Evolutionary conservation across 2,113 vertebrate genomes (phyloP).

Genomic region (Thalassarche chlororhynchos): DNA sequence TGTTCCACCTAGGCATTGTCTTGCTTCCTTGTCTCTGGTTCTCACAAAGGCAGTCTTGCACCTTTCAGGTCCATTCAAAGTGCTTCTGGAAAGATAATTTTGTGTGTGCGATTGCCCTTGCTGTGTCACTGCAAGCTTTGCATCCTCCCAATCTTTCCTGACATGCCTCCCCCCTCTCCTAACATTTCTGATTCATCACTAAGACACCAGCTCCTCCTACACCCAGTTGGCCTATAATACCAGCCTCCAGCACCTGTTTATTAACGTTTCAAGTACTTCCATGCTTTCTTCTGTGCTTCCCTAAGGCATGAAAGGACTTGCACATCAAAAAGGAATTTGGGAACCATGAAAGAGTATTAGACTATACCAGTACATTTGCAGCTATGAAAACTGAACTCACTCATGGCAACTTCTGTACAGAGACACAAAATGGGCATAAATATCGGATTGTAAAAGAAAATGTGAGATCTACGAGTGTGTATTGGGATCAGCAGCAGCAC

Average conservation of each 20-base stretch:
- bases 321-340: slow-evolving; percentile 29
- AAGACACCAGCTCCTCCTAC: slow-evolving; percentile 2
- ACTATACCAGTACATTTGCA: background rate
- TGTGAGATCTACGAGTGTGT: background rate
- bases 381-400: slow-evolving; percentile 2
- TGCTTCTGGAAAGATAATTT: background rate
- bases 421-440: background rate
- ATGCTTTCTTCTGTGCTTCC: background rate
- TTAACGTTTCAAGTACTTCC: background rate
- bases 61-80: background rate
- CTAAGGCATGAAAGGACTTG: slow-evolving; percentile 17
- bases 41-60: background rate
- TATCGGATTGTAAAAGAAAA: background rate
- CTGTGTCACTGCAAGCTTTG: background rate
- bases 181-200: background rate
- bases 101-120: background rate
- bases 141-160: background rate
- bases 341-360: slow-evolving; percentile 1
- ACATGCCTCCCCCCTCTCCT: background rate
- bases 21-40: background rate
- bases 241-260: background rate
- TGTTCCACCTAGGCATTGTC: background rate
- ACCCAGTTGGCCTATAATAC: background rate
- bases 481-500: background rate
- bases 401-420: background rate